Base-by-base conservation (phyloP, 2,113 vertebrate genomes). In the Neopipo cinnamomea region DNA sequence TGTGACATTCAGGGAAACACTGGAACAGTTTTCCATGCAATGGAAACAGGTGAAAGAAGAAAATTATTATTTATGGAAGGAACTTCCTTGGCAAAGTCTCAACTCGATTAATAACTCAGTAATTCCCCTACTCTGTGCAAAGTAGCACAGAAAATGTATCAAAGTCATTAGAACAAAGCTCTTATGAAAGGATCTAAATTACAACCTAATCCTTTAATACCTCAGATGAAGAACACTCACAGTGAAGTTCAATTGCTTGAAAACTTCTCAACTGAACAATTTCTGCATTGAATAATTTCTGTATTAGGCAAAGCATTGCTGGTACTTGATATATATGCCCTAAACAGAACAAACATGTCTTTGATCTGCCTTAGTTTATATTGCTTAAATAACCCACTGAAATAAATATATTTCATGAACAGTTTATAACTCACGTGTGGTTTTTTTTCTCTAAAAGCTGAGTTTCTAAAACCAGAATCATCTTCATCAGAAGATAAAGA, bases 171-270 rank as follows among this genome's bases (percentile, higher is more conserved):
- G 49, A 67, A 85, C 55, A 92, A 91, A 93, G 85, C 78, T 81
- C 58, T 88, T 68, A 52, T 16, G 22, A 56, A 91, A 76, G 39
- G 68, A 73, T 6, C 79, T 65, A 63, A 90, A 93, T 93, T 88
- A 91, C 74, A 93, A 77, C 42, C 62, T 92, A 95, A 94, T 92
- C 91, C 84, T 70, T 77, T 94, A 87, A 96, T 91, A 71, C 71
- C 56, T 25, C 39, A 89, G 75, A 91, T 80, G 74, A 89, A 88
- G 75, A 96, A 91, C 31, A 52, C 59, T 50, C 84, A 25, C 1
- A 0, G 5, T 41, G 55, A 93, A 83, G 84, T 91, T 91, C 79
- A 92, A 49, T 11, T 61, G 42, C 81, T 35, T 1, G 24, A 68
- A 93, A 91, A 76, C 89, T 39, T 66, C 92, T 88, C 89, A 58